A percentile compares a stretch with the other conserved stretches of the same genome.
Evolutionary conservation across 2,797 vertebrate genomes (phyloP).

Genomic region (Otolemur crassicaudatus): DNA sequence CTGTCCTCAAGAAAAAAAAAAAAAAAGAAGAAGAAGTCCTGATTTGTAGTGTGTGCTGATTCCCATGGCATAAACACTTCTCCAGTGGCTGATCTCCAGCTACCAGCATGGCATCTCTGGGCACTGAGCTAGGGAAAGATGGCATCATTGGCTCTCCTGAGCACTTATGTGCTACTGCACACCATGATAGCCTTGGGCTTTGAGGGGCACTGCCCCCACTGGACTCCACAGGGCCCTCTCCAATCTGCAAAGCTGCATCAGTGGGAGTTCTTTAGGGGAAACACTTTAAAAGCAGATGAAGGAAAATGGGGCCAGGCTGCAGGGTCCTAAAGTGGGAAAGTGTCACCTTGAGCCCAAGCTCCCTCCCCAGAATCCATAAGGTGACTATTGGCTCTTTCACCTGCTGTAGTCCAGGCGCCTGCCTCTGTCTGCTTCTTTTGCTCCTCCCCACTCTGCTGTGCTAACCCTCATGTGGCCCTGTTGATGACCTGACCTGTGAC

Average conservation of each 20-base stretch:
- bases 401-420: neutral
- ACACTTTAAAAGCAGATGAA: neutral
- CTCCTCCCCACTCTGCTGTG: neutral
- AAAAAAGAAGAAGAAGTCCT: neutral
- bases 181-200: neutral
- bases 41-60: neutral
- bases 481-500: no score
- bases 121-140: neutral
- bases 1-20: neutral
- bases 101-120: fast-evolving
- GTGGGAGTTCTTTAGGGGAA: neutral
- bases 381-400: neutral
- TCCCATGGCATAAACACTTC: neutral
- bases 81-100: neutral
- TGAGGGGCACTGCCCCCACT: neutral
- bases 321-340: neutral
- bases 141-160: neutral
- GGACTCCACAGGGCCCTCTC: neutral
- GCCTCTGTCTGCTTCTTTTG: neutral
- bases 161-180: fast-evolving
- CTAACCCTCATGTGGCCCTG: neutral
- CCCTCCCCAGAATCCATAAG: neutral
- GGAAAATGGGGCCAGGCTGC: neutral
- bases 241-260: neutral
- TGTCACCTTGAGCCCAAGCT: neutral